Evolutionary conservation across 2,888 invertebrate genomes (phyloP).

Genomic region (Micropterix aruncella): DNA sequence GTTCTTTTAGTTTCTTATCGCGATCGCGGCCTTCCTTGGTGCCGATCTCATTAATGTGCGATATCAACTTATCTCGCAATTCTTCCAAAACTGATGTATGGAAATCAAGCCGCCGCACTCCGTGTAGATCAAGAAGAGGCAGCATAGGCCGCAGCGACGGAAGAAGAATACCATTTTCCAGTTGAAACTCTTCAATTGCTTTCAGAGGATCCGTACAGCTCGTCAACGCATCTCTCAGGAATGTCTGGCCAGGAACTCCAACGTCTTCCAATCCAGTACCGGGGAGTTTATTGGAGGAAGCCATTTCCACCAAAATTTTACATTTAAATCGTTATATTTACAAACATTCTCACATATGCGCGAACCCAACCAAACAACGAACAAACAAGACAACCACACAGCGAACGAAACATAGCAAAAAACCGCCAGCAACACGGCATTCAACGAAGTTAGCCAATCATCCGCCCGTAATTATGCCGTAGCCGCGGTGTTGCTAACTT

Average conservation of each 20-base stretch:
- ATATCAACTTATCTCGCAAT: constrained; percentile 47
- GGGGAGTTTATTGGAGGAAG: constrained; percentile 31
- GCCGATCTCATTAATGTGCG: constrained; percentile 75
- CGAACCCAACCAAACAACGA: neutral
- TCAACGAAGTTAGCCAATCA: too few species aligned
- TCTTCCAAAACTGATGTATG: constrained; percentile 87
- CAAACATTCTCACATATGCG: neutral
- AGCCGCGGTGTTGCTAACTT: too few species aligned
- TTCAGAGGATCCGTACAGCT: constrained; percentile 93
- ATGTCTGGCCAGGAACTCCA: constrained; percentile 77
- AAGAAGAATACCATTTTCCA: constrained; percentile 81
- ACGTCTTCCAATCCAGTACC: constrained; percentile 66
- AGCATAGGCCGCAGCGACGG: constrained; percentile 91
- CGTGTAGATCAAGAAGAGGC: constrained; percentile 88
- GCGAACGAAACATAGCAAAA: too few species aligned
- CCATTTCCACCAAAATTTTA: constrained; percentile 20
- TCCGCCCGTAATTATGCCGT: too few species aligned
- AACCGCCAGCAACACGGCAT: too few species aligned
- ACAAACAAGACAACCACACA: constrained; percentile 1
- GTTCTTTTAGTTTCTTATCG: constrained; percentile 77
- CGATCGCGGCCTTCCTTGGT: constrained; percentile 54
- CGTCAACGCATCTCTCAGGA: constrained; percentile 78
- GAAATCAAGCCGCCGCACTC: constrained; percentile 84
- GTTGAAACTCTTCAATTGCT: constrained; percentile 97
- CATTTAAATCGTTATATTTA: neutral